Percentiles rank a stretch among this genome's conserved stretches.
Evolutionary conservation across 2,113 vertebrate species (phyloP).

Genomic region (Actinemys pallida): DNA sequence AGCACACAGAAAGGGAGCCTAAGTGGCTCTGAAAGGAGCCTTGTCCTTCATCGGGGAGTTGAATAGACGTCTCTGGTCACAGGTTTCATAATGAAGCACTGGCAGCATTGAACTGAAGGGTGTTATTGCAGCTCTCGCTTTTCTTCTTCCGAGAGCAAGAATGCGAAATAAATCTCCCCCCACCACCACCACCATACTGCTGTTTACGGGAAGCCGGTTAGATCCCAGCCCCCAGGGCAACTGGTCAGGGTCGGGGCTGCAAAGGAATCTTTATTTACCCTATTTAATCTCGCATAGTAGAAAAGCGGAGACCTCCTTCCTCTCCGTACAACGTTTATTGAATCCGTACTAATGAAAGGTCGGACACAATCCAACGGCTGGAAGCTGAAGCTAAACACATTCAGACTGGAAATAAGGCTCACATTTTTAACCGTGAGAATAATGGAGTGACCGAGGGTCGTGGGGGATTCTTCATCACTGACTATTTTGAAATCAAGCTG

Average conservation of each 20-base stretch:
- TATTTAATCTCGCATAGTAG: accelerated
- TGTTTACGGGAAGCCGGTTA: background rate
- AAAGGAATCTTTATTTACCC: background rate
- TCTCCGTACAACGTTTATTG: accelerated
- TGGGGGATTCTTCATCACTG: background rate
- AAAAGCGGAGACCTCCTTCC: background rate
- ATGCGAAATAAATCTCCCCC: background rate
- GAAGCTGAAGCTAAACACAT: background rate
- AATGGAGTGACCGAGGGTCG: background rate
- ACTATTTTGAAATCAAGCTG: background rate
- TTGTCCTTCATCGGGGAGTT: background rate
- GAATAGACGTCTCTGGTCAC: background rate
- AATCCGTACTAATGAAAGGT: background rate
- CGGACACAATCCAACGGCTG: background rate
- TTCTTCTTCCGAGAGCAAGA: background rate
- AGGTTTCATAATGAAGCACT: background rate
- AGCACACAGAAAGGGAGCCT: background rate
- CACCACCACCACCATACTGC: background rate
- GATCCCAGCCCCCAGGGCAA: background rate
- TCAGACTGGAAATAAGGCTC: background rate
- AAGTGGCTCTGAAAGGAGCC: background rate
- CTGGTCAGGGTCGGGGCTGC: background rate
- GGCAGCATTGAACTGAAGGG: background rate
- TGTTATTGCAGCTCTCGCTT: background rate
- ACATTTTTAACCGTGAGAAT: background rate